phyloP scores from a whole-genome alignment of 2,113 vertebrate genomes.

The Lipotes vexillifer region DNA sequence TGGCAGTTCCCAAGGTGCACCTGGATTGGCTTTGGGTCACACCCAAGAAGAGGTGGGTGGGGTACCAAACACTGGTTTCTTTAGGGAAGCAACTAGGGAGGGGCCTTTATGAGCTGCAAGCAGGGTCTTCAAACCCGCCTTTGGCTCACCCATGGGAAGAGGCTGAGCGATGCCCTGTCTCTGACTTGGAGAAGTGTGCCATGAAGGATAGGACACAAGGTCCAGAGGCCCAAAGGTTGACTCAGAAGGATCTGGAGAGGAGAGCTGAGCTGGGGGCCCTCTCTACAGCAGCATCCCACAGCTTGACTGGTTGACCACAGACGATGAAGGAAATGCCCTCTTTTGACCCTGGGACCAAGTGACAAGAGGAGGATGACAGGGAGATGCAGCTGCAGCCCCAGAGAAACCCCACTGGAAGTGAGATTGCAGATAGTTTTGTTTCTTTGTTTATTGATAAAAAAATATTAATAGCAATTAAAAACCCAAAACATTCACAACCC shows the following conservation, averaged over 20 bases:
- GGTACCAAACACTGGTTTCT: background rate
- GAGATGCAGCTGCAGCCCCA: background rate
- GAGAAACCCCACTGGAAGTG: slow-evolving; percentile 40
- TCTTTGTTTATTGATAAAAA: slow-evolving; percentile 71
- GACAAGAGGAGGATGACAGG: background rate
- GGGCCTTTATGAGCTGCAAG: background rate
- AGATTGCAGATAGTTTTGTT: slow-evolving; percentile 46
- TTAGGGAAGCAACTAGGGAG: background rate
- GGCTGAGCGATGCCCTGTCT: background rate
- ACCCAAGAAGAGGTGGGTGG: background rate
- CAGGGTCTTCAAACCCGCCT: background rate
- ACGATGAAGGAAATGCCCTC: background rate
- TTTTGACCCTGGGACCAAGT: background rate
- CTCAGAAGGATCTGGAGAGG: background rate
- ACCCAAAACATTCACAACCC: slow-evolving; percentile 62
- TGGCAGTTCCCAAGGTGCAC: background rate
- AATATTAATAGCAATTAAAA: slow-evolving; percentile 76
- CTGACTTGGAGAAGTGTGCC: background rate
- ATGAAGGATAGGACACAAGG: background rate
- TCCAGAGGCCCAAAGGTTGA: background rate
- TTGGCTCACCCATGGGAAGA: background rate
- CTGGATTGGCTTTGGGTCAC: background rate
- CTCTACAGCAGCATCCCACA: background rate
- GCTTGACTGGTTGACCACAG: background rate
- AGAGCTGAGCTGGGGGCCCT: background rate